Conservation (phyloP, 2,113 vertebrate genomes). For the Calyptommatus sinebrachiatus region DNA sequence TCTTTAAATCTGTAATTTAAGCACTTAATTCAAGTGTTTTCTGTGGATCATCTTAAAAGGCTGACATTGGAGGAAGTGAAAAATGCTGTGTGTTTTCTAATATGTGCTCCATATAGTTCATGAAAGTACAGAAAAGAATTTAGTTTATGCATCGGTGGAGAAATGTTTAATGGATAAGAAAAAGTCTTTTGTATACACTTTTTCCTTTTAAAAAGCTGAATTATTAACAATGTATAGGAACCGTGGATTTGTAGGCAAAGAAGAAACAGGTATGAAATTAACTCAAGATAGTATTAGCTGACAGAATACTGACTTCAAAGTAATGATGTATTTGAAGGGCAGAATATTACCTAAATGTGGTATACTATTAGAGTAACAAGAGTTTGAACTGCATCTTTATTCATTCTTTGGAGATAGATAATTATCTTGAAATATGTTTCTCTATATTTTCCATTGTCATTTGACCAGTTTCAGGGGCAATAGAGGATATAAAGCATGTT, state of each 20-base stretch:
- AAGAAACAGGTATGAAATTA: conserved; percentile 47
- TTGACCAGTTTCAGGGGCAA: no score
- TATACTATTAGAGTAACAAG: not conserved
- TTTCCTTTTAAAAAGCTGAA: conserved; percentile 47
- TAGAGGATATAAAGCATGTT: not conserved
- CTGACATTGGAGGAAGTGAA: conserved; percentile 38
- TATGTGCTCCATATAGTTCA: conserved; percentile 43
- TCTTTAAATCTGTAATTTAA: no score
- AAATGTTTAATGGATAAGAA: conserved; percentile 67
- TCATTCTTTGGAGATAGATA: conserved; percentile 1
- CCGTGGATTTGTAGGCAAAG: conserved; percentile 32
- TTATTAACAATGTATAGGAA: conserved; percentile 43
- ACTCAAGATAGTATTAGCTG: conserved; percentile 48
- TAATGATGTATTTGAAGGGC: conserved; percentile 47
- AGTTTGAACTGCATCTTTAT: conserved; percentile 11
- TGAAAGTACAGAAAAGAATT: conserved; percentile 57
- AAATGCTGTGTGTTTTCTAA: conserved; percentile 46
- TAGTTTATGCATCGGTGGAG: conserved; percentile 58
- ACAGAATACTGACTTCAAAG: conserved; percentile 17
- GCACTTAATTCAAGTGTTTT: not conserved
- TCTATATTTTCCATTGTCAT: not conserved
- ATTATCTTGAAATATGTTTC: not conserved
- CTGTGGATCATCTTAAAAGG: not conserved
- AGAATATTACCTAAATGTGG: conserved; percentile 9
- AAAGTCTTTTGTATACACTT: conserved; percentile 52